Conservation (phyloP, 2,113 vertebrate genomes). For the Craseonycteris thonglongyai region DNA sequence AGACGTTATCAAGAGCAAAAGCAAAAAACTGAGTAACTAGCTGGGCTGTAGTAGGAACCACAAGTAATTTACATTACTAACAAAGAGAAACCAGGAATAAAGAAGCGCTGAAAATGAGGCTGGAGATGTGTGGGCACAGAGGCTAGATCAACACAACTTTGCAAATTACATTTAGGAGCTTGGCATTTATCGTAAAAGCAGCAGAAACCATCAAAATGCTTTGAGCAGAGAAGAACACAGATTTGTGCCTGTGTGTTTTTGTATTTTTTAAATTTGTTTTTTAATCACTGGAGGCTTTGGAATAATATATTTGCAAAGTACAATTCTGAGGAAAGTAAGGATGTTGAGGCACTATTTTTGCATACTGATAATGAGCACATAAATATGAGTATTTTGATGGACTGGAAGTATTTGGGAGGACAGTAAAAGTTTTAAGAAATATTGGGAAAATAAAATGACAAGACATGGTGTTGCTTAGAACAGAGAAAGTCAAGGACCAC, state of each 20-base stretch:
- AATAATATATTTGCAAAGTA: not conserved
- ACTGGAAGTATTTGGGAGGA: not conserved
- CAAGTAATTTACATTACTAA: not conserved
- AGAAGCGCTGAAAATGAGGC: too few relatives aligned
- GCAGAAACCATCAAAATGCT: not conserved
- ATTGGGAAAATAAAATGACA: not conserved
- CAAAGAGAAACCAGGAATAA: not conserved
- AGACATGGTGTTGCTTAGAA: not conserved
- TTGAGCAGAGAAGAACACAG: not conserved
- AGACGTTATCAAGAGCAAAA: not conserved
- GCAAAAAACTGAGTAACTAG: not conserved
- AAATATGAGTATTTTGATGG: not conserved
- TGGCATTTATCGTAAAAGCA: not conserved
- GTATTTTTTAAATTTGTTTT: not conserved
- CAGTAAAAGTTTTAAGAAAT: not conserved
- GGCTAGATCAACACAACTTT: too few relatives aligned
- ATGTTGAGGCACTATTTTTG: not conserved
- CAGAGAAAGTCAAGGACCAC: not conserved
- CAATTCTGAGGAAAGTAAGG: not conserved
- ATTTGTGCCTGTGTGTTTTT: not conserved
- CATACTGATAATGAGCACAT: not conserved
- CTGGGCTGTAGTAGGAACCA: fast-evolving
- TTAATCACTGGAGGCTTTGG: not conserved
- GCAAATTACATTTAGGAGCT: not conserved
- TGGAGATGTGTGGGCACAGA: fast-evolving